Evolutionary conservation across 2,888 invertebrate species (phyloP), one percentile per base, ranked within the genome.

Genomic region (Orthonychiurus folsomi): DNA sequence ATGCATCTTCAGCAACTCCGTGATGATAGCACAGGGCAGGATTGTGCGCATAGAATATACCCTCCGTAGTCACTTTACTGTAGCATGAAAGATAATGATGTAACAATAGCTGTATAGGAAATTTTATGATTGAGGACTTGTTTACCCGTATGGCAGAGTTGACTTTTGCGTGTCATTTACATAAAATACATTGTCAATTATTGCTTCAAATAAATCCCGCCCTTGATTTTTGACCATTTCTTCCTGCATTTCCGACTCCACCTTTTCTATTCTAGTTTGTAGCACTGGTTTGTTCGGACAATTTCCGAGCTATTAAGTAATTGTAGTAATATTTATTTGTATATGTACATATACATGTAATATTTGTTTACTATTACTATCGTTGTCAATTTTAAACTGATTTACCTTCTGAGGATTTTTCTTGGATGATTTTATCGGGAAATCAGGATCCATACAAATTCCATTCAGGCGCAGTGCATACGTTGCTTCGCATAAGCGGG

Each of bases 361-460:
- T n/a, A n/a, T n/a, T n/a, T n/a, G n/a, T n/a, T n/a, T n/a, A n/a
- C n/a, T n/a, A n/a, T n/a, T n/a, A n/a, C n/a, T n/a, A n/a, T n/a
- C n/a, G n/a, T n/a, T n/a, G n/a, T n/a, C n/a, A n/a, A n/a, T n/a
- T n/a, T n/a, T n/a, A n/a, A n/a, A n/a, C n/a, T n/a, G n/a, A n/a
- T n/a, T n/a, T n/a, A n/a, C n/a, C n/a, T n/a, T n/a, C n/a, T n/a
- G n/a, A n/a, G n/a, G n/a, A n/a, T n/a, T n/a, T n/a, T n/a, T n/a
- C n/a, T n/a, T n/a, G n/a, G n/a, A n/a, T n/a, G n/a, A n/a, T n/a
- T n/a, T n/a, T n/a, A n/a, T n/a, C 26, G 12, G 27, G 20, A 28
- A 5, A 20, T 64, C 70, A 5, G 64, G 50, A n/a, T 68, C 67
- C 56, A 62, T 65, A 55, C 71, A 71, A 60, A 71, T 64, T 3